Conservation (phyloP, 2,797 vertebrate species). For the Ambastaia sidthimunki region DNA sequence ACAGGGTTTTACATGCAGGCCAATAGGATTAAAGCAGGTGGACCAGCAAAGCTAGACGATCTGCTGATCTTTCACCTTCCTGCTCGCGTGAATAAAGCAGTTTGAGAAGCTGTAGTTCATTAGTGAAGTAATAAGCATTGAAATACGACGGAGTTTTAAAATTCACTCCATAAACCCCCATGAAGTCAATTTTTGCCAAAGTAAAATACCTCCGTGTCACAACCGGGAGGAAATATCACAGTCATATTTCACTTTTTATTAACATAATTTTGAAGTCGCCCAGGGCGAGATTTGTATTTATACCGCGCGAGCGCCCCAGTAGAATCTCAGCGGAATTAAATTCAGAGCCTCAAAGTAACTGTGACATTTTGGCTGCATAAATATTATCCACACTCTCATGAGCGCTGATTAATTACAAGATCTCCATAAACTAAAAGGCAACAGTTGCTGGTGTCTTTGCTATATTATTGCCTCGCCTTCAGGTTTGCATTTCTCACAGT, state of each 20-base stretch:
- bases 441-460: constrained; percentile 71
- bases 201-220: constrained; percentile 30
- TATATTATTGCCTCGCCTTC: constrained; percentile 70
- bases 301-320: constrained; percentile 49
- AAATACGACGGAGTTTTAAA: constrained; percentile 44
- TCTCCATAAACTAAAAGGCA: constrained; percentile 76
- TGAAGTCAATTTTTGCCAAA: constrained; percentile 32
- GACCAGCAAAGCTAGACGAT: neutral
- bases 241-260: constrained; percentile 64
- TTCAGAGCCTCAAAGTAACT: constrained; percentile 54
- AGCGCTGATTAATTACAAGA: constrained; percentile 79
- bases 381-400: constrained; percentile 46
- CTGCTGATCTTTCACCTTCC: constrained; percentile 18
- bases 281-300: constrained; percentile 60
- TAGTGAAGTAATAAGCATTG: constrained; percentile 34
- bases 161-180: constrained; percentile 39
- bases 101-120: constrained; percentile 23
- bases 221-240: constrained; percentile 41
- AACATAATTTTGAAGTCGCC: constrained; percentile 55
- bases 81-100: neutral
- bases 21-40: constrained; percentile 9
- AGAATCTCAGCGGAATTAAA: constrained; percentile 60
- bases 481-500: constrained; percentile 75
- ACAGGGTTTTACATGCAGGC: constrained; percentile 1
- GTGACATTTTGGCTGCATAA: constrained; percentile 64